Evolutionary conservation across 2,797 vertebrate species (phyloP).

Genomic region (Ambastaia sidthimunki): DNA sequence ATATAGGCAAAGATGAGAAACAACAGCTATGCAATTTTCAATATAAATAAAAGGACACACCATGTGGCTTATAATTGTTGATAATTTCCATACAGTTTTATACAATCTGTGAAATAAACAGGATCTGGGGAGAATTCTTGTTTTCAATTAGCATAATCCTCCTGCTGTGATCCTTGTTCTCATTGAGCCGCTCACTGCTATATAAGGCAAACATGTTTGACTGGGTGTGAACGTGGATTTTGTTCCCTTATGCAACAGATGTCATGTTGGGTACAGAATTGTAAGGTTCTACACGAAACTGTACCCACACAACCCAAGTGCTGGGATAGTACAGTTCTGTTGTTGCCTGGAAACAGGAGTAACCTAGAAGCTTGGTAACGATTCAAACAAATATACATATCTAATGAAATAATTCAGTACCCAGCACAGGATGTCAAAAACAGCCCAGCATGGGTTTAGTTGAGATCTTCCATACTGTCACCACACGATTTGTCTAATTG

Average conservation of each 20-base stretch:
- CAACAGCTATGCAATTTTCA: background rate
- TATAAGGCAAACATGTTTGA: conserved; percentile 15
- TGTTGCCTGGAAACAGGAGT: conserved; percentile 37
- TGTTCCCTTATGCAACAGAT: conserved; percentile 10
- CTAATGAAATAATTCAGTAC: conserved; percentile 2
- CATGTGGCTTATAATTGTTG: background rate
- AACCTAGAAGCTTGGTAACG: conserved; percentile 25
- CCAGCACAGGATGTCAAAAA: background rate
- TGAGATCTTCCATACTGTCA: background rate
- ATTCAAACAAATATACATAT: background rate
- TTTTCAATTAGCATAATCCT: conserved; percentile 22
- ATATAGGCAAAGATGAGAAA: background rate
- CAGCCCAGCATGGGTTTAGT: background rate
- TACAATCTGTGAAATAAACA: background rate
- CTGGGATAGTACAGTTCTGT: conserved; percentile 7
- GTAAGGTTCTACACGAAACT: background rate
- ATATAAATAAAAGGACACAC: background rate
- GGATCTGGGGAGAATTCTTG: background rate
- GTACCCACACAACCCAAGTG: conserved; percentile 24
- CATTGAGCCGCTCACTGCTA: background rate
- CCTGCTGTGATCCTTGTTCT: background rate
- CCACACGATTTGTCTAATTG: background rate
- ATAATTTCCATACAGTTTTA: background rate
- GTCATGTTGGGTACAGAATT: conserved; percentile 18
- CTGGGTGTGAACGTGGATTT: background rate